These are phyloP conservation scores for Stichodactyla mertensii DNA, from an alignment of 64 coral and sea anemone genomes.

Conservation along the genomic window DNA sequence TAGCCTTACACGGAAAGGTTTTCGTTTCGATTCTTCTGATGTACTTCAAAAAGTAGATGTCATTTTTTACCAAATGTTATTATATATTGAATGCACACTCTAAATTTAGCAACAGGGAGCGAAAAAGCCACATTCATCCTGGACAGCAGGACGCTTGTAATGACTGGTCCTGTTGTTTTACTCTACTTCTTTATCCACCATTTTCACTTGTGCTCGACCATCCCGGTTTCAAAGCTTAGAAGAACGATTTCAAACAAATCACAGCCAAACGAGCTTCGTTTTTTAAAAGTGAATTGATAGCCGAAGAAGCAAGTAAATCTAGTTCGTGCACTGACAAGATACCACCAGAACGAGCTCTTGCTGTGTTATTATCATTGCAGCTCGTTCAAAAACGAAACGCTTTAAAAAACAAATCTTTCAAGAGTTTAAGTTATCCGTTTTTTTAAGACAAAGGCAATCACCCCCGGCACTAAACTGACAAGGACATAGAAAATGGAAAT, in stretches of 20 bases:
- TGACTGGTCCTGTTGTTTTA: constrained; percentile 6
- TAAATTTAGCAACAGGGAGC: constrained; percentile 25
- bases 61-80: background rate
- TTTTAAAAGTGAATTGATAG: background rate
- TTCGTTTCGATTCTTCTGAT: background rate
- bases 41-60: background rate
- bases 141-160: constrained; percentile 4
- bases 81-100: background rate
- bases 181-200: background rate
- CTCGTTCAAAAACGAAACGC: constrained; percentile 8
- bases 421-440: background rate
- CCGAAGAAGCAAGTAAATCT: background rate
- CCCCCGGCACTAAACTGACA: background rate
- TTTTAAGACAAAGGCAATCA: background rate
- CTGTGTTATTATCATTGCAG: constrained; percentile 17
- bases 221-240: background rate
- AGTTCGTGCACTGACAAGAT: background rate
- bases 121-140: background rate
- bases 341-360: constrained; percentile 14
- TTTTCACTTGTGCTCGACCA: background rate
- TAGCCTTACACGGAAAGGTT: background rate
- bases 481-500: background rate
- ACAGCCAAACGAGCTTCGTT: background rate
- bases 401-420: constrained; percentile 10
- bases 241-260: background rate